Evolutionary conservation across 2,797 vertebrate species (phyloP).

Genomic region (Onychomys arenicola): DNA sequence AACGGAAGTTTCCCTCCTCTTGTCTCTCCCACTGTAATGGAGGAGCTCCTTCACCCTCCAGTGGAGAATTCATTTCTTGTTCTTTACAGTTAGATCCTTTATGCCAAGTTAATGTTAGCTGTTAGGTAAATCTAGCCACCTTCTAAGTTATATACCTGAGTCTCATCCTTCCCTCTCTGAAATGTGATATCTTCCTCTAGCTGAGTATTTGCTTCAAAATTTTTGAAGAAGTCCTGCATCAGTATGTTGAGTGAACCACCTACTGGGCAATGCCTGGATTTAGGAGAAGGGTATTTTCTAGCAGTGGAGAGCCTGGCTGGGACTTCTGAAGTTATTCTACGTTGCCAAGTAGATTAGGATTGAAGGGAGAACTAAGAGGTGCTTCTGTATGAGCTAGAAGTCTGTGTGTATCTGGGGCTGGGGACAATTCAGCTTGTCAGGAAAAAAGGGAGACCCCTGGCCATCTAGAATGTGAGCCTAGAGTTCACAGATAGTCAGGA

Average conservation of each 20-base stretch:
- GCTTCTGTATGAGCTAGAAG: not conserved
- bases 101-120: not conserved
- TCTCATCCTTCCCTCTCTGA: not conserved
- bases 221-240: not conserved
- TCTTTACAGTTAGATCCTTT: not conserved
- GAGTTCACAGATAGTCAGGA: not conserved
- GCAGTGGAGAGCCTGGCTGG: not conserved
- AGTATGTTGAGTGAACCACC: not conserved
- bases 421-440: not conserved
- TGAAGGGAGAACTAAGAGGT: not conserved
- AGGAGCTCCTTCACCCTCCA: not conserved
- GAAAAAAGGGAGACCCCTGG: not conserved
- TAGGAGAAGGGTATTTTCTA: not conserved
- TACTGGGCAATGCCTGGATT: not conserved
- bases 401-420: not conserved
- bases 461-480: not conserved
- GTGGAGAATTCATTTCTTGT: not conserved
- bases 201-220: not conserved
- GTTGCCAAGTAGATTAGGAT: not conserved
- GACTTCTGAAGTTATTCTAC: not conserved
- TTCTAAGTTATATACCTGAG: not conserved
- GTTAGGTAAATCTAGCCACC: not conserved
- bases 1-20: not conserved
- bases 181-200: not conserved
- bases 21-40: not conserved